Conservation (phyloP, 2,888 invertebrate species). For the Idaea straminata region DNA sequence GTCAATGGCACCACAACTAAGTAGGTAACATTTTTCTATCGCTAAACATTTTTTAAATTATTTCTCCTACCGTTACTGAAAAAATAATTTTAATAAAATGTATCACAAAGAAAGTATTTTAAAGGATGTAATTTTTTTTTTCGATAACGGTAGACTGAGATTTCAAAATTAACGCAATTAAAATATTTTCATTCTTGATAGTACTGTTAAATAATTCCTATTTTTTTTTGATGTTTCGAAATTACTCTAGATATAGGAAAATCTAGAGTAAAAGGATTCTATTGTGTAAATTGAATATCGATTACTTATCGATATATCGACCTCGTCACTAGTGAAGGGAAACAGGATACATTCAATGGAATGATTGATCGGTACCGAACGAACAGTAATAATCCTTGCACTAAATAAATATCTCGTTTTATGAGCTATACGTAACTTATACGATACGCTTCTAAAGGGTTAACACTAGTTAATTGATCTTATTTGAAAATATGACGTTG, state of each 20-base stretch:
- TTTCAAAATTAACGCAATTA: too few species aligned
- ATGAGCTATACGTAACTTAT: conserved; percentile 19
- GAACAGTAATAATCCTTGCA: conserved; percentile 72
- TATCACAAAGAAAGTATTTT: too few species aligned
- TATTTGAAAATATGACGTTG: conserved; percentile 1
- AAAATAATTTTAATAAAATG: too few species aligned
- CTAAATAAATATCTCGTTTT: conserved; percentile 49
- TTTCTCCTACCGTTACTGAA: too few species aligned
- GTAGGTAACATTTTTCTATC: conserved; percentile 1
- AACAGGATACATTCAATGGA: conserved; percentile 79
- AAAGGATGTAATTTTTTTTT: too few species aligned
- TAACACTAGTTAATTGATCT: not conserved
- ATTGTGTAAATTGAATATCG: conserved; percentile 21
- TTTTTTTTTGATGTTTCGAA: not conserved
- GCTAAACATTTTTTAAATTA: not conserved
- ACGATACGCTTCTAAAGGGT: conserved; percentile 16
- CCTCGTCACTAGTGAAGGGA: conserved; percentile 61
- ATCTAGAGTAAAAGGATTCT: not conserved
- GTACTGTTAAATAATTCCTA: too few species aligned
- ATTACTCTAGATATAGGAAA: not conserved
- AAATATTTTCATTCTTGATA: too few species aligned
- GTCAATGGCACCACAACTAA: conserved; percentile 3
- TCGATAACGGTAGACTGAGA: too few species aligned
- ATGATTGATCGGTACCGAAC: conserved; percentile 78
- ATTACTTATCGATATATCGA: conserved; percentile 38